Evolutionary conservation across 2,888 invertebrate genomes (phyloP).

Genomic region (Perizoma affinitatum): DNA sequence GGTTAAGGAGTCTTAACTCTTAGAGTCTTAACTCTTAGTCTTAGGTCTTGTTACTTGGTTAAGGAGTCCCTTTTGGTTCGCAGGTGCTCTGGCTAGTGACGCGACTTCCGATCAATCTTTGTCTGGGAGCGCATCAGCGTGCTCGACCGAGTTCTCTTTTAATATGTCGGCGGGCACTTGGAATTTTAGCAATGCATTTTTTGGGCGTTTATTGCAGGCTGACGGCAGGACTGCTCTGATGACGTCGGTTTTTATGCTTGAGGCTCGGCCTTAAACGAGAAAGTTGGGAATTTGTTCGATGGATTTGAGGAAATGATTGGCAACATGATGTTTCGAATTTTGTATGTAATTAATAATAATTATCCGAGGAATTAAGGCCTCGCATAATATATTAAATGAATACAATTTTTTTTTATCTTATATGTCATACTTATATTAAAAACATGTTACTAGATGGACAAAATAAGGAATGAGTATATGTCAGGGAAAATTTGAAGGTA

Average conservation of each 20-base stretch:
- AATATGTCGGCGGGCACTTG: conserved; percentile 53
- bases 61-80: conserved; percentile 46
- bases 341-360: conserved; percentile 27
- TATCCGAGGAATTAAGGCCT: conserved; percentile 16
- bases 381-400: background rate
- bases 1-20: too few relatives aligned
- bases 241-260: conserved; percentile 4
- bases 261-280: conserved; percentile 9
- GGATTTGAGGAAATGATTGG: conserved; percentile 21
- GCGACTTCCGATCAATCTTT: conserved; percentile 55
- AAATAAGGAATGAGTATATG: too few relatives aligned
- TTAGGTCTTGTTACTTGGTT: conserved; percentile 30
- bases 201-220: conserved; percentile 46
- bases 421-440: too few relatives aligned
- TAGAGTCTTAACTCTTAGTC: too few relatives aligned
- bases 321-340: conserved; percentile 23
- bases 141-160: conserved; percentile 53
- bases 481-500: too few relatives aligned
- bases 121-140: conserved; percentile 48
- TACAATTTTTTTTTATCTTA: too few relatives aligned
- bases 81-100: conserved; percentile 51
- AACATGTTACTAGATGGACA: too few relatives aligned
- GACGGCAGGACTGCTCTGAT: conserved; percentile 39
- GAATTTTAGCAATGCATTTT: conserved; percentile 43
- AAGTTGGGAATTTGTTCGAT: conserved; percentile 24